Base-by-base conservation (phyloP, 2,113 vertebrate genomes). In the Manacus vitellinus region DNA sequence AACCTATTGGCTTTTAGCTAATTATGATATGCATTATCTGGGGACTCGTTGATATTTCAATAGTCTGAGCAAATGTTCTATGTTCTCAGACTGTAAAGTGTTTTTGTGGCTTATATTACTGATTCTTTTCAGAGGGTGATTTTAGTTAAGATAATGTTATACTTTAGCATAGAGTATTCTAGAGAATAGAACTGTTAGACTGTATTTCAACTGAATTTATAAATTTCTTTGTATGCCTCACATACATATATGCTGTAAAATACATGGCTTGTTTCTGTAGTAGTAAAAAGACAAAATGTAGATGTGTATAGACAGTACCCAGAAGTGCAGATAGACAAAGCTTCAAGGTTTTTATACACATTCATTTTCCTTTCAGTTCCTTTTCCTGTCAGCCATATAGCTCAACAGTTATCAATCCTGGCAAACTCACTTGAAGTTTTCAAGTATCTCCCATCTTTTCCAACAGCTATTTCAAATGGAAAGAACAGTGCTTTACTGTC, bases 271-370 rank as follows among this genome's bases (percentile, higher is more conserved):
- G 6, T 56, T 78, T 83, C 72, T 88, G 16, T 30, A 80, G 33
- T 0, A 80, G 19, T 55, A 68, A 85, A 70, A 71, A 49, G 28
- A 13, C 14, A 47, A 88, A 55, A 55, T 52, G 6, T n/a, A 37
- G 27, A 59, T 0, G 0, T 35, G 17, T 8, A 54, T 27, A 52
- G 22, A 21, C 46, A 75, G 25, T 15, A 73, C 21, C 1, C 14
- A 80, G 24, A 80, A 68, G 20, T 39, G 39, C 15, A 78, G 23
- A 30, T 27, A 56, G 66, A 77, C 47, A 68, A 12, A 68, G 22
- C 8, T 55, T 30, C 17, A n/a, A 56, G 21, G 8, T 6, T n/a
- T 88, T 68, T 68, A 28, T 67, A 5, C 23, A 49, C 10, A 8
- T n/a, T 79, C 20, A 19, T 63, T 46, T 25, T 37, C n/a, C 14